Conservation (phyloP, 2,888 invertebrate genomes). For the Agrochola lychnidis region DNA sequence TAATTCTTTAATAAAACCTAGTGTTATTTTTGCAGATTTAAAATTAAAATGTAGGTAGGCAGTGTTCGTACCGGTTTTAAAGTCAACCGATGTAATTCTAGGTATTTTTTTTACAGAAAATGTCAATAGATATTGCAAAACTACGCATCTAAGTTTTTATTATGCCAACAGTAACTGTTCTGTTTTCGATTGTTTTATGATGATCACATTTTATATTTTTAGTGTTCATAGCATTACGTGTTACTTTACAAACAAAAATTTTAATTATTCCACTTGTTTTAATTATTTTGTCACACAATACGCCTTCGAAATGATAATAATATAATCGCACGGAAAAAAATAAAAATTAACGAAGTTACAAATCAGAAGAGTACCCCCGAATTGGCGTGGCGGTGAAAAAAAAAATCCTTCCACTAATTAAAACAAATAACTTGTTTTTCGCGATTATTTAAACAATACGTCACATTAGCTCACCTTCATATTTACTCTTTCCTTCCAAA, state of each 20-base stretch:
- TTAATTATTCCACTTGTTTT: no score
- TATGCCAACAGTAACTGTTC: not conserved
- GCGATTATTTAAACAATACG: constrained; percentile 19
- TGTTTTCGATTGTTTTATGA: not conserved
- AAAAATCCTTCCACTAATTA: not conserved
- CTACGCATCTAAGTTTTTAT: not conserved
- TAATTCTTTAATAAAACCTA: not conserved
- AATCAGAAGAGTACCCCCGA: constrained; percentile 30
- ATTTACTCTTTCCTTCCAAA: constrained; percentile 39
- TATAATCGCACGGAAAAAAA: not conserved
- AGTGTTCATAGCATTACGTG: not conserved
- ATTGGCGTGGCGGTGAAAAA: not conserved
- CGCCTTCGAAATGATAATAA: not conserved
- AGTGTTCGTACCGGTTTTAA: constrained; percentile 6
- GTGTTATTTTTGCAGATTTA: not conserved
- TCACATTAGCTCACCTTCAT: constrained; percentile 65
- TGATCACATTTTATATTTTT: not conserved
- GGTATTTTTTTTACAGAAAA: not conserved
- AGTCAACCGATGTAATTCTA: not conserved
- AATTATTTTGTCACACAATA: not conserved
- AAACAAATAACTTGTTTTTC: constrained; percentile 1
- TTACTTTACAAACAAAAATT: not conserved
- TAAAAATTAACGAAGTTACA: not conserved
- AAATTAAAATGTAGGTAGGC: constrained; percentile 19
- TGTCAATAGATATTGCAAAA: not conserved